These are phyloP conservation scores for human (Homo sapiens) DNA, from an alignment of 2,113 vertebrate genomes.

Conservation along the genomic window GRCh38 chr2:196267001-196267500, in stretches of 20 bases:
- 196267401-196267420: neutral
- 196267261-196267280: neutral
- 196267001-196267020: neutral
- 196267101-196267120: neutral
- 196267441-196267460: neutral
- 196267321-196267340: conserved; percentile 1
- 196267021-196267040: neutral
- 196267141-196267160: neutral
- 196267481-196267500: neutral
- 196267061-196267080: neutral
- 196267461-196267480: neutral
- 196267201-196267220: neutral
- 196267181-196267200: neutral
- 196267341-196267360: neutral
- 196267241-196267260: neutral
- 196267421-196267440: neutral
- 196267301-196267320: neutral
- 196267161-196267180: neutral
- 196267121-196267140: neutral
- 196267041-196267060: neutral
- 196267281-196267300: neutral
- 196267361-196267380: neutral
- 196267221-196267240: neutral
- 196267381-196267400: neutral
- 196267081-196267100: neutral